Conservation (phyloP, 2,797 vertebrate genomes). For the Cirrhinus mrigala region DNA sequence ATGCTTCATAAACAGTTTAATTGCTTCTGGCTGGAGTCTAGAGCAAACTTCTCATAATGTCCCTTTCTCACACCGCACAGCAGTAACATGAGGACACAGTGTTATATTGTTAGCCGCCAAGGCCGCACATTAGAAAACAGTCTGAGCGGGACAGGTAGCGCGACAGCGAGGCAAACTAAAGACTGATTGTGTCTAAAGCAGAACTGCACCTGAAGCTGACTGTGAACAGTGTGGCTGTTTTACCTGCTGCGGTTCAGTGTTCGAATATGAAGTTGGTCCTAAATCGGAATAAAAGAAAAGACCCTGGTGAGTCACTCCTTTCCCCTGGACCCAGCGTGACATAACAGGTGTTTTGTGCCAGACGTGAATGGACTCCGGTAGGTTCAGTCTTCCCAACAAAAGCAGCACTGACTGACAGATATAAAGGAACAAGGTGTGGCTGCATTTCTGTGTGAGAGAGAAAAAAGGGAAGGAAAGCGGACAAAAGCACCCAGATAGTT, state of each 20-base stretch:
- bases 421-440: slow-evolving; percentile 75
- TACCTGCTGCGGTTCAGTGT: neutral
- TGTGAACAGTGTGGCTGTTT: slow-evolving; percentile 13
- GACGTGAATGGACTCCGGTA: slow-evolving; percentile 65
- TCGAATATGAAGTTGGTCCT: neutral
- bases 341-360: slow-evolving; percentile 65
- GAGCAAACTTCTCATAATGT: slow-evolving; percentile 9
- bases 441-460: slow-evolving; percentile 44
- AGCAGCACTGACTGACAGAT: slow-evolving; percentile 69
- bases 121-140: slow-evolving; percentile 54
- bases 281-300: slow-evolving; percentile 3
- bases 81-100: slow-evolving; percentile 69
- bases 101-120: slow-evolving; percentile 64
- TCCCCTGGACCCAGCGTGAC: slow-evolving; percentile 28
- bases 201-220: slow-evolving; percentile 23
- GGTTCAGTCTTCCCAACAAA: slow-evolving; percentile 71
- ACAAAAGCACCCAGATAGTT: slow-evolving; percentile 12
- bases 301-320: slow-evolving; percentile 30
- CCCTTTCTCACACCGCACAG: slow-evolving; percentile 33
- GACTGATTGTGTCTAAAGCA: slow-evolving; percentile 53
- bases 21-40: slow-evolving; percentile 8
- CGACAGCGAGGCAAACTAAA: slow-evolving; percentile 63
- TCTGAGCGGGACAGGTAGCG: slow-evolving; percentile 49
- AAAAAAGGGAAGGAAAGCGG: neutral
- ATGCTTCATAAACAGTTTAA: slow-evolving; percentile 26